These are phyloP conservation scores for Nesoenas mayeri DNA, from an alignment of 2,113 vertebrate species.

Conservation along the genomic window DNA sequence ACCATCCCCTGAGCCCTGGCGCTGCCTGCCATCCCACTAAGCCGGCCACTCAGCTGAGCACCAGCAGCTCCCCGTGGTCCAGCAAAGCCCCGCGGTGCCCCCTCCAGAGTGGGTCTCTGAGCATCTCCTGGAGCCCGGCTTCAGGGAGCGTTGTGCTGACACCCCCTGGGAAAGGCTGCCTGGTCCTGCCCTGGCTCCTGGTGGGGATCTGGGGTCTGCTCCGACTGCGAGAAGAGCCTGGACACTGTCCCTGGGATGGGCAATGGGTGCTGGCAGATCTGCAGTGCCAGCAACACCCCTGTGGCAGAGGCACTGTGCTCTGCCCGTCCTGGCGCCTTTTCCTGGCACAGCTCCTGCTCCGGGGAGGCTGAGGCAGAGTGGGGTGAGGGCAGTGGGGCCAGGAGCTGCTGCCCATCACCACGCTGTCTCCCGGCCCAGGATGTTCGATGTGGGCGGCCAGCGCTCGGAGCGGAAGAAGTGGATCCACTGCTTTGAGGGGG, in stretches of 20 bases:
- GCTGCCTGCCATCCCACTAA: neutral
- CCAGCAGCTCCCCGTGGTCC: accelerated
- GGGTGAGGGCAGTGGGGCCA: accelerated
- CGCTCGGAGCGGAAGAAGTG: constrained; percentile 98
- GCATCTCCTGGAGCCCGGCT: neutral
- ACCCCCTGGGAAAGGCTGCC: accelerated
- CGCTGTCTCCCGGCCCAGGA: constrained; percentile 69
- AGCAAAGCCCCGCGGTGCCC: neutral
- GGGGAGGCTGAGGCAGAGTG: neutral
- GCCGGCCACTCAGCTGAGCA: neutral
- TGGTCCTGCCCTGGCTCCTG: accelerated
- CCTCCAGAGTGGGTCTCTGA: accelerated
- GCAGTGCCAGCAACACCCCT: neutral
- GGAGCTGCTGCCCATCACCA: neutral
- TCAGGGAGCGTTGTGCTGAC: accelerated
- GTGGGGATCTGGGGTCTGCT: neutral
- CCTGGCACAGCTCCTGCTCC: neutral
- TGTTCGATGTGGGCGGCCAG: constrained; percentile 98
- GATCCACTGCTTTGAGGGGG: constrained; percentile 98
- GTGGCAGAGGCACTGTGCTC: accelerated
- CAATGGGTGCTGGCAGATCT: accelerated
- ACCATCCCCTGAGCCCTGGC: neutral
- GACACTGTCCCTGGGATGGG: neutral
- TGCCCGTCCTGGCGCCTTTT: accelerated
- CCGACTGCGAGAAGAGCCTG: neutral